Evolutionary conservation across 2,888 invertebrate genomes (phyloP).

Genomic region (Antheraea assamensis): DNA sequence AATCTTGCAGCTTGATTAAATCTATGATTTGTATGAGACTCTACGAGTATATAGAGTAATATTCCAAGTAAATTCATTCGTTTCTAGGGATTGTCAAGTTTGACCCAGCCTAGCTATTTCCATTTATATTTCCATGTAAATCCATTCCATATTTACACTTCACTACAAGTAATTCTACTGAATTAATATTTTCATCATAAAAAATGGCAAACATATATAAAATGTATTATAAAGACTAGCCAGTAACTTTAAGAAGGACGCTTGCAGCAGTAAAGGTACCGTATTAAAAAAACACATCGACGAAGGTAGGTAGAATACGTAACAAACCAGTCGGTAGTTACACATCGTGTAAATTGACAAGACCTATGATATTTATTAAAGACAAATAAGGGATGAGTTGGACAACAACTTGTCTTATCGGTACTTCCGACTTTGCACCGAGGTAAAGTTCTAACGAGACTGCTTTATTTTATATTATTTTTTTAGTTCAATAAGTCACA

Average conservation of each 20-base stretch:
- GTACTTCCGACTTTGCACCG: constrained; percentile 15
- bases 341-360: constrained; percentile 11
- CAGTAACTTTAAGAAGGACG: neutral
- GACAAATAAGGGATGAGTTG: constrained; percentile 31
- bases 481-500: too few relatives aligned
- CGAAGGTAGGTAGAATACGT: neutral
- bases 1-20: too few relatives aligned
- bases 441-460: neutral
- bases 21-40: too few relatives aligned
- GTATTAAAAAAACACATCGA: constrained; percentile 1
- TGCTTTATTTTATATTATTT: neutral
- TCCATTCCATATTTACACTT: neutral
- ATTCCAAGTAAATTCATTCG: too few relatives aligned
- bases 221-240: neutral
- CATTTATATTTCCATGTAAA: too few relatives aligned
- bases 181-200: neutral
- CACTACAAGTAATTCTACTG: neutral
- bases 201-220: neutral
- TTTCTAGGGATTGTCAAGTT: too few relatives aligned
- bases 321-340: neutral
- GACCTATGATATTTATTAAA: constrained; percentile 27
- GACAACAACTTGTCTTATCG: constrained; percentile 26
- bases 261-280: constrained; percentile 4
- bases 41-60: too few relatives aligned
- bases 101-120: too few relatives aligned